Base-by-base conservation (phyloP, 2,888 invertebrate genomes). In the Chromoteleia sp. region DNA sequence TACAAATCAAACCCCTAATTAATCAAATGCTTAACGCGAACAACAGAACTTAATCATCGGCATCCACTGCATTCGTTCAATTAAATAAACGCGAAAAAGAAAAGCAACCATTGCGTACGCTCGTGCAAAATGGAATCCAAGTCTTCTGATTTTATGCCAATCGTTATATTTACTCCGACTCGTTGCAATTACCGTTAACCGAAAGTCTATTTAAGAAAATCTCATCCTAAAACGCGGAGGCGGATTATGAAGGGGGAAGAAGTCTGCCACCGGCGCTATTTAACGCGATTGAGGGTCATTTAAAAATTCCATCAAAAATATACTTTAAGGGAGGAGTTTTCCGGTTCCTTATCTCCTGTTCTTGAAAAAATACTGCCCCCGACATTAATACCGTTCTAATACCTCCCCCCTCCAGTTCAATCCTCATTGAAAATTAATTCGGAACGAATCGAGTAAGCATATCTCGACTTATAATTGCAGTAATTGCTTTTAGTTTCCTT, bases 201-300 rank as follows among this genome's bases (percentile, higher is more conserved):
- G 84, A 85, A 88, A 88, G 85, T 84, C 88, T 87, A 86, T 88
- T 89, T 88, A 86, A 86, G 86, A 86, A 88, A 87, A 90, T 88
- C 87, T 88, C 86, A 82, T 86, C 85, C 87, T 86, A 86, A 87
- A 86, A 84, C 61, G 80, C 71, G 48, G 59, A 77, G 79, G 80
- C 41, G 59, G 75, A 79, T 82, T 75, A 82, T 67, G 78, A 76
- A 82, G 75, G 80, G 80, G 82, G 78, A 79, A 79, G 82, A 77
- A 68, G 71, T 73, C 78, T 82, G 84, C 85, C 85, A 83, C 84
- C 82, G 84, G 84, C 84, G 85, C 84, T 87, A 84, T 88, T 91
- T 90, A 90, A 91, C 90, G 89, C 90, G 89, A 91, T 91, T 91
- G 89, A 86, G 85, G 87, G 88, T 91, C 89, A 88, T 90, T 91